Percentiles rank a stretch among this genome's conserved stretches.
Conservation (phyloP, 1,140 invertebrate species). For the Colletes latitarsis region DNA sequence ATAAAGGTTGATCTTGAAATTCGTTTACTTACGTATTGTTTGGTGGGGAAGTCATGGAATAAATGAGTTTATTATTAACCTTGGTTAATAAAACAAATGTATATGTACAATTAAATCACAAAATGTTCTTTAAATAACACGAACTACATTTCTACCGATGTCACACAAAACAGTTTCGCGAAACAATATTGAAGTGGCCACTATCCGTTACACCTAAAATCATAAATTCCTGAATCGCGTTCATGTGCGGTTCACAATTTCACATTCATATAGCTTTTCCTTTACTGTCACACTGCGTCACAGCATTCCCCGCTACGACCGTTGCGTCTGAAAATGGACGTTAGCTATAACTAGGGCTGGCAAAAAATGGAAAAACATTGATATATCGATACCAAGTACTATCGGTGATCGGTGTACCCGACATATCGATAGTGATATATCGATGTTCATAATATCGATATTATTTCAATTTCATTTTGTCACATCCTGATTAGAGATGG, state of each 20-base stretch:
- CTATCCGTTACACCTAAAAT: slow-evolving; percentile 53
- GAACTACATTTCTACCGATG: slow-evolving; percentile 55
- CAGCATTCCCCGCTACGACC: slow-evolving; percentile 25
- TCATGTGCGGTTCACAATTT: slow-evolving; percentile 30
- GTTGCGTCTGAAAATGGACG: slow-evolving; percentile 27
- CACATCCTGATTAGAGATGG: too few species aligned
- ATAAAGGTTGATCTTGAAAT: slow-evolving; percentile 11
- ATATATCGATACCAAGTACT: too few species aligned
- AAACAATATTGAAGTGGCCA: slow-evolving; percentile 49
- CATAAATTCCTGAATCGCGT: slow-evolving; percentile 30
- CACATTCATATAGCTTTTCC: slow-evolving; percentile 3
- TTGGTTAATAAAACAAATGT: slow-evolving; percentile 57
- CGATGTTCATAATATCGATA: too few species aligned
- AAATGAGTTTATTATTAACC: slow-evolving; percentile 62
- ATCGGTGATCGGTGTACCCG: too few species aligned
- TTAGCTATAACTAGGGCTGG: not conserved
- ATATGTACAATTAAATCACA: slow-evolving; percentile 34
- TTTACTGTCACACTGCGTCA: not conserved
- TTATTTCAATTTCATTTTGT: too few species aligned
- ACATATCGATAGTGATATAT: too few species aligned
- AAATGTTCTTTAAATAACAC: slow-evolving; percentile 26
- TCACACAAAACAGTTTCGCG: slow-evolving; percentile 20
- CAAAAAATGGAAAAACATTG: too few species aligned
- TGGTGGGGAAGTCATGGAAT: slow-evolving; percentile 77
- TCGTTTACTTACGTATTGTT: slow-evolving; percentile 75